Evolutionary conservation across 2,888 invertebrate genomes (phyloP), one percentile per base, ranked within the genome.

Genomic region (Acrobasis repandana): DNA sequence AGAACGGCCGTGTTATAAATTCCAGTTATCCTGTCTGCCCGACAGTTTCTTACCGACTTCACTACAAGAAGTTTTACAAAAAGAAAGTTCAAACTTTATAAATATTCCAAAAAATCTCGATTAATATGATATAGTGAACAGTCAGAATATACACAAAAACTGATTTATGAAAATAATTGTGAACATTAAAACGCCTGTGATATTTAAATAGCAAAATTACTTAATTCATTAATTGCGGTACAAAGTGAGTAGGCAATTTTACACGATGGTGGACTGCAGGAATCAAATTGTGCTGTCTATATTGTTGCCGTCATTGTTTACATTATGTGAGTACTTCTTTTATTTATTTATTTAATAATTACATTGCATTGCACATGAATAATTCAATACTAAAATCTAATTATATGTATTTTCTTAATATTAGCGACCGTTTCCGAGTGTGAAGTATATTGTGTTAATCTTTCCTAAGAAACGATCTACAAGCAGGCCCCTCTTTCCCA

Each of bases 1-100:
- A 64, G 63, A 61, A 67, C 71, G 15, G 58, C 70, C 72, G 73
- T 66, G 75, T 82, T 85, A 86, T 82, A 86, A 79, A 77, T 73
- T 75, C 74, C 69, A 65, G 72, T 70, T 67, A 52, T 52, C 34
- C 51, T 52, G 51, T 52, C 15, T 36, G 51, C 51, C 9, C 51
- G 51, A 52, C 51, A 52, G 51, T 52, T 52, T 52, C 51, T 52
- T 15, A 52, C 34, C 10, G 16, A 34, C 51, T 34, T 52, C 34
- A 16, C 51, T 9, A 34, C 51, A 52, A 3, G 34, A 34, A 34
- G 49, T 49, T 20, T 15, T 43, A 48, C 43, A 20, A 34, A 36
- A 33, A 38, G 36, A 14, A 10, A 14, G 11, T 33, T n/a, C 33
- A 33, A 1, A n/a, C 8, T 33, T 34, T 3, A 15, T 9, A 34